phyloP scores from a whole-genome alignment of 2,113 vertebrate genomes.

The Microcebus ravelobensis region DNA sequence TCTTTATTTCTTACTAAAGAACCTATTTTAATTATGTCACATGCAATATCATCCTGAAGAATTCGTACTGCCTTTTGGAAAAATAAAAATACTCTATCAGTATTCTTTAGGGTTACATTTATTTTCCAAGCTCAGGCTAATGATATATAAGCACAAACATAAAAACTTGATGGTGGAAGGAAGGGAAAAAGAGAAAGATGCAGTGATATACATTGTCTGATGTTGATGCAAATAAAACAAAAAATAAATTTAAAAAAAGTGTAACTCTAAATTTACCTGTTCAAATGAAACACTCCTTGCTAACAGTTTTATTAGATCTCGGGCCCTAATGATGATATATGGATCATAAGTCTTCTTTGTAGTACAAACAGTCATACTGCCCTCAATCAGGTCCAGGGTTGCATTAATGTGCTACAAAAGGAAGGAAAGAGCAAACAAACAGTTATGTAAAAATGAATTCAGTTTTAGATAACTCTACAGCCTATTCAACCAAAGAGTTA shows the following conservation, averaged over 20 bases:
- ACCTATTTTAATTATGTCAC: slow-evolving; percentile 98
- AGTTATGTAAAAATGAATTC: not conserved
- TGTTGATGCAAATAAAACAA: not conserved
- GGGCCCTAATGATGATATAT: slow-evolving; percentile 92
- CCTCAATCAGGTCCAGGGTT: slow-evolving; percentile 95
- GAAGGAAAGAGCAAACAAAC: slow-evolving; percentile 33
- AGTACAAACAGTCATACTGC: slow-evolving; percentile 95
- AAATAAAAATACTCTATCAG: slow-evolving; percentile 16
- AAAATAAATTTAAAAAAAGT: not conserved
- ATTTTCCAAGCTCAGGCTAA: not conserved
- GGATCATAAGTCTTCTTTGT: slow-evolving; percentile 98
- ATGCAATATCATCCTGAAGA: slow-evolving; percentile 95
- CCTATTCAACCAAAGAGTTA: not conserved
- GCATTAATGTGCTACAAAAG: slow-evolving; percentile 89
- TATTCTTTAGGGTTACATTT: not conserved
- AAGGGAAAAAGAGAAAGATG: not conserved
- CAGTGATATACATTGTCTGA: not conserved
- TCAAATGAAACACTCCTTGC: slow-evolving; percentile 97
- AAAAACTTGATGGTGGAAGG: not conserved
- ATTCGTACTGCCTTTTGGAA: slow-evolving; percentile 92
- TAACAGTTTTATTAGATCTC: slow-evolving; percentile 96
- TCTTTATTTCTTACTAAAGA: slow-evolving; percentile 95
- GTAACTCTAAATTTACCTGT: slow-evolving; percentile 87
- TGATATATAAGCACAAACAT: not conserved
- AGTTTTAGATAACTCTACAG: not conserved